Percentiles rank a stretch among this genome's conserved stretches.
phyloP scores from a whole-genome alignment of 2,888 invertebrate species.

The Adelphocoris suturalis region DNA sequence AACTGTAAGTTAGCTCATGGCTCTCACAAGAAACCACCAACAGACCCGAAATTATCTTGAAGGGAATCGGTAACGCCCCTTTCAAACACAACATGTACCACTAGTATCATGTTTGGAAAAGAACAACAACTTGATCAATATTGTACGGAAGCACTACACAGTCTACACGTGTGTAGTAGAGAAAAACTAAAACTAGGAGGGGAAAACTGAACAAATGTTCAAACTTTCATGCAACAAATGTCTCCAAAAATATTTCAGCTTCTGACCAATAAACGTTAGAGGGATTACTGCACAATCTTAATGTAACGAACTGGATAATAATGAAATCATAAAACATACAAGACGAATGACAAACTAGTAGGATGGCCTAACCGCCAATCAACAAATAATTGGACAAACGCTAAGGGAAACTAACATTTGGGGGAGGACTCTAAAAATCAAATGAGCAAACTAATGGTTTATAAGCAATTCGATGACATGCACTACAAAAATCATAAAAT shows the following conservation, averaged over 20 bases:
- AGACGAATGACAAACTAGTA: too few relatives aligned
- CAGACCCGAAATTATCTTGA: too few relatives aligned
- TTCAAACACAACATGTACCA: too few relatives aligned
- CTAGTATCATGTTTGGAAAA: too few relatives aligned
- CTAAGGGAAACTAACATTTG: not conserved
- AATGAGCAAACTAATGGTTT: not conserved
- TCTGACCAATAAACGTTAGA: not conserved
- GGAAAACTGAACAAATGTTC: not conserved
- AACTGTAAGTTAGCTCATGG: too few relatives aligned
- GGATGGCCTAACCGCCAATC: not conserved
- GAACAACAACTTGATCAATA: too few relatives aligned
- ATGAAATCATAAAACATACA: not conserved
- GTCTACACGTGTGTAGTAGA: too few relatives aligned
- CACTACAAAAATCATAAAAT: constrained; percentile 31
- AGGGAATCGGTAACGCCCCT: too few relatives aligned
- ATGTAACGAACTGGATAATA: not conserved
- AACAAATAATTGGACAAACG: constrained; percentile 2
- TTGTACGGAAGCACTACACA: too few relatives aligned
- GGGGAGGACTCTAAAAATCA: not conserved
- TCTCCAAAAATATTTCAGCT: not conserved
- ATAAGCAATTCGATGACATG: constrained; percentile 29
- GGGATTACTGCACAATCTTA: not conserved
- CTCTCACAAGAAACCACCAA: too few relatives aligned
- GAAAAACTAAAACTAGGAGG: too few relatives aligned
- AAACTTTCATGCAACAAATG: constrained; percentile 13